Evolutionary conservation across 2,888 invertebrate species (phyloP).

Genomic region (Biston betularia): DNA sequence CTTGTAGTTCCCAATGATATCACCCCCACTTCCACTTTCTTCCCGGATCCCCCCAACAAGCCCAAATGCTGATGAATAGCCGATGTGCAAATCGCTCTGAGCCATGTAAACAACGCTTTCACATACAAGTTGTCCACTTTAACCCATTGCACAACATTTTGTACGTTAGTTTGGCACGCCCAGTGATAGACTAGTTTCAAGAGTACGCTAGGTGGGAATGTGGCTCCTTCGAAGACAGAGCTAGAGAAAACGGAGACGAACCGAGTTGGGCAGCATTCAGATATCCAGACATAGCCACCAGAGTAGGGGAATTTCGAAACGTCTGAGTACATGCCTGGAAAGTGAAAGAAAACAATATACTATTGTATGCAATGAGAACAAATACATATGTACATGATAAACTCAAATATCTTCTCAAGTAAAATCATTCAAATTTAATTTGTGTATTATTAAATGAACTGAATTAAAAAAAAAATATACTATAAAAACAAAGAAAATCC

Average conservation of each 20-base stretch:
- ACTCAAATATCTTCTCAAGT: no score
- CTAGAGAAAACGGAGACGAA: slow-evolving; percentile 95
- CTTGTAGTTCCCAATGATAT: slow-evolving; percentile 95
- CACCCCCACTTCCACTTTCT: slow-evolving; percentile 92
- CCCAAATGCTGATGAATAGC: slow-evolving; percentile 92
- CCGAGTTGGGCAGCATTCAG: slow-evolving; percentile 93
- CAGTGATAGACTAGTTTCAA: slow-evolving; percentile 96
- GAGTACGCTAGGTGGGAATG: slow-evolving; percentile 93
- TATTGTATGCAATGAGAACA: no score
- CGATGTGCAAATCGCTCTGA: slow-evolving; percentile 91
- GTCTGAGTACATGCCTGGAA: slow-evolving; percentile 93
- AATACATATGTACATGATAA: no score
- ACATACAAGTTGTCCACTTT: slow-evolving; percentile 87
- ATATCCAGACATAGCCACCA: slow-evolving; percentile 97
- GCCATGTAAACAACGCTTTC: slow-evolving; percentile 87
- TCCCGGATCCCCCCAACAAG: slow-evolving; percentile 90
- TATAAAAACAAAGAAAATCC: no score
- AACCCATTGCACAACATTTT: slow-evolving; percentile 96
- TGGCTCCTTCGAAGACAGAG: slow-evolving; percentile 94
- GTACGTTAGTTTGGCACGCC: slow-evolving; percentile 96
- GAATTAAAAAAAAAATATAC: no score
- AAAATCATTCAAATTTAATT: no score
- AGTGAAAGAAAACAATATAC: slow-evolving; percentile 16
- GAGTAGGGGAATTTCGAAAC: slow-evolving; percentile 94
- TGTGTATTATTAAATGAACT: no score